Base-by-base conservation (phyloP, 2,113 vertebrate genomes). In the Brachionichthys hirsutus region DNA sequence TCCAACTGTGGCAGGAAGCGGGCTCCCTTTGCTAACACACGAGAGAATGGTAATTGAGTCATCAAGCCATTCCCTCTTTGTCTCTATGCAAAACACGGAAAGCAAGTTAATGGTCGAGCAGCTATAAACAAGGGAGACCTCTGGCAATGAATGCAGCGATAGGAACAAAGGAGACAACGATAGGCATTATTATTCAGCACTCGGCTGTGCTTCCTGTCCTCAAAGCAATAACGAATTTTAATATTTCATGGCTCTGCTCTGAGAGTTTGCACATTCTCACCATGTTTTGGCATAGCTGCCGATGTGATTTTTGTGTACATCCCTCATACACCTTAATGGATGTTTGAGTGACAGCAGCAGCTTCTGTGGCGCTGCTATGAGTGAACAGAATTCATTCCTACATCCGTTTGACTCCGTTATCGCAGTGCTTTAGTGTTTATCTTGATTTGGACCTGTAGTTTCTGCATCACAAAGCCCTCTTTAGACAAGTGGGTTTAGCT, bases 21-120 rank as follows among this genome's bases (percentile, higher is more conserved):
- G 58, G 64, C 72, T 63, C 55, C 68, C 76, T 78, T 65, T 72
- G 74, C 70, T 65, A 80, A 79, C 75, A 42, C 75, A 81, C n/a
- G 48, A 64, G 64, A 73, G 68, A 61, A 60, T 52, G 72, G 67
- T 86, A 83, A 88, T 88, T 81, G 82, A 83, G 86, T 73, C 75
- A 67, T 83, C 82, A 67, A 73, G 73, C 77, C 75, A 38, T 59
- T 66, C 55, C 54, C 46, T 49, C 73, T 81, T 75, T 84, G 84
- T 82, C 75, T 84, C 57, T 54, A 74, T 74, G 70, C 75, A 77
- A 73, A 77, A 70, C 72, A 72, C 54, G 68, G 68, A 60, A 64
- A 73, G 73, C 67, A 54, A 60, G 70, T 73, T 80, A 84, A 84
- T 80, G 79, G 75, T 62, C 70, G 73, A 62, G 78, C 59, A 46